Evolutionary conservation across 2,888 invertebrate species (phyloP).

Genomic region (Oithona nana): DNA sequence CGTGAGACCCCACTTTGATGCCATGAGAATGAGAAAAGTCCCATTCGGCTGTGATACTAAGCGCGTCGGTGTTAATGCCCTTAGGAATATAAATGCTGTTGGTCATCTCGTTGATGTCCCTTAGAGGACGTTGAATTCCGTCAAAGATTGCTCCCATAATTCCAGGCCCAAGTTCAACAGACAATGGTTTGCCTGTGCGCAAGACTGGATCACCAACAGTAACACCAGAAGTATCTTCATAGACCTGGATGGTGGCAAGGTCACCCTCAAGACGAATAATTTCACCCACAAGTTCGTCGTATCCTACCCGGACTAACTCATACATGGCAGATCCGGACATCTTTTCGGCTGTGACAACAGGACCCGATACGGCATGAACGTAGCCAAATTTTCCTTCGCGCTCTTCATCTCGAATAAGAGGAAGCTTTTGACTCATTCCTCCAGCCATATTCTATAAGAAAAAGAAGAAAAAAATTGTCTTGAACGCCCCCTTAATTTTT

Average conservation of each 20-base stretch:
- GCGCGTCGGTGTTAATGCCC: slow-evolving; percentile 83
- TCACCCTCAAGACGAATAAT: slow-evolving; percentile 99
- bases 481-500: no score
- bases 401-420: slow-evolving; percentile 59
- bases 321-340: slow-evolving; percentile 99
- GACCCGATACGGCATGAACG: slow-evolving; percentile 93
- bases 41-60: slow-evolving; percentile 64
- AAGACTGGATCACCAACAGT: slow-evolving; percentile 98
- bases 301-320: slow-evolving; percentile 96
- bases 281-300: slow-evolving; percentile 93
- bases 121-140: slow-evolving; percentile 96
- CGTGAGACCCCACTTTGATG: slow-evolving; percentile 37
- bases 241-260: slow-evolving; percentile 97
- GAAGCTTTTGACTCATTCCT: slow-evolving; percentile 31
- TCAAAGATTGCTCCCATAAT: slow-evolving; percentile 99
- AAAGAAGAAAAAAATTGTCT: no score
- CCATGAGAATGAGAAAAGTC: slow-evolving; percentile 55
- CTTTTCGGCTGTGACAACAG: slow-evolving; percentile 95
- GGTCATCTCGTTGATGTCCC: slow-evolving; percentile 77
- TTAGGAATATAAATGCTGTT: slow-evolving; percentile 98
- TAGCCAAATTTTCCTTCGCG: slow-evolving; percentile 76
- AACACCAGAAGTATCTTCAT: slow-evolving; percentile 90
- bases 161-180: slow-evolving; percentile 95
- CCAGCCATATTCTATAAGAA: slow-evolving; percentile 22
- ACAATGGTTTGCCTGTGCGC: slow-evolving; percentile 93